Base-by-base conservation (phyloP, 1,140 invertebrate species). In the Caenorhabditis remanei region DNA sequence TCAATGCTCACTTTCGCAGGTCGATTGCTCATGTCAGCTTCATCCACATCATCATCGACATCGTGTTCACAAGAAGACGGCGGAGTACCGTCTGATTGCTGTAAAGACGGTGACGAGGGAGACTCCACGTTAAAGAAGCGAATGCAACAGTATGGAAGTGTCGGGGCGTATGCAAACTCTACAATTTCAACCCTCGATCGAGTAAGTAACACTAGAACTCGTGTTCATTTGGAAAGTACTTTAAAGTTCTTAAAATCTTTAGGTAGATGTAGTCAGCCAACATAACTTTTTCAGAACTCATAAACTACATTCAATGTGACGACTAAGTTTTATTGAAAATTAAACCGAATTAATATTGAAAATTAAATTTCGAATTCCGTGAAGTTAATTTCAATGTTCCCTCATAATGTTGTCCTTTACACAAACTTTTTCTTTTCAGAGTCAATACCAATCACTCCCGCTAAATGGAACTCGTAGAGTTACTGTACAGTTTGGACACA, bases 391-490 rank as follows among this genome's bases (percentile, higher is more conserved):
- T 2, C 32, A 32, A 32, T 32, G 32, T 32, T 32, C 0, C 32
- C 32, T 32, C 32, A 32, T 32, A 32, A 32, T 32, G 32, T 32
- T 32, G 32, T 32, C 58, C 4, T 13, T 11, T 4, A 61, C 21
- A 53, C 9, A 43, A 41, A 21, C 41, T 43, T 79, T 16, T n/a
- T 43, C 40, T 63, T 83, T 87, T 53, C 86, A 87, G 86, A 84
- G 67, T n/a, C 86, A 87, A 50, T 87, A 83, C 65, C 86, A 87
- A 83, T 87, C 46, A 4, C 71, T 79, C 41, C 71, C 71, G 0
- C 71, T 79, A 13, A 79, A 79, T 50, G 71, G 71, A 79, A 79
- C 71, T 24, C 71, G 71, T 13, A 16, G 71, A 79, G 71, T 79
- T 4, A 79, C 71, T 24, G 71, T 79, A 53, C 71, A 79, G 24